Percentiles rank a stretch among this genome's conserved stretches.
Evolutionary conservation across 2,888 invertebrate species (phyloP).

Genomic region (Falcaria lacertinaria): DNA sequence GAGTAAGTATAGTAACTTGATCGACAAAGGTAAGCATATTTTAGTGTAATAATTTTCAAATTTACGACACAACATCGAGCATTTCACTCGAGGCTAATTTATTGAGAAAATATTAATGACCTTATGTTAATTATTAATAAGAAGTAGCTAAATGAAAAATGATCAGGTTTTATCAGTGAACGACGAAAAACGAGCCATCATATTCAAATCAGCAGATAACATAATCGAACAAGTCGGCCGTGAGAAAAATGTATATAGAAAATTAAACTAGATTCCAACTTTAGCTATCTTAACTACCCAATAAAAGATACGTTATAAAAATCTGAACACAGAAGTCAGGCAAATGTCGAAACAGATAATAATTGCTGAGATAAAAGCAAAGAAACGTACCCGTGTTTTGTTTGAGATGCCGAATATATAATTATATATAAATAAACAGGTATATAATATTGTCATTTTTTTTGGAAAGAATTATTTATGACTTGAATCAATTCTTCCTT

Average conservation of each 20-base stretch:
- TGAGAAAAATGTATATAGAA: neutral
- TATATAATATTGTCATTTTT: slow-evolving; percentile 22
- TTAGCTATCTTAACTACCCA: neutral
- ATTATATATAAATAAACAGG: slow-evolving; percentile 4
- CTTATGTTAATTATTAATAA: no score
- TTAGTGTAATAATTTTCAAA: no score
- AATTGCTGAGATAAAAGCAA: slow-evolving; percentile 16
- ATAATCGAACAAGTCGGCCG: neutral
- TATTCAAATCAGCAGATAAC: neutral
- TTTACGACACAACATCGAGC: no score
- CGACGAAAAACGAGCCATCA: neutral
- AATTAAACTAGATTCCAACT: neutral
- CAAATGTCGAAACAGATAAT: slow-evolving; percentile 21
- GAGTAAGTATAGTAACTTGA: no score
- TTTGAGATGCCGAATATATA: neutral
- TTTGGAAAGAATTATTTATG: slow-evolving; percentile 3
- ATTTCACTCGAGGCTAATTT: no score
- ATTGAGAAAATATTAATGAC: no score
- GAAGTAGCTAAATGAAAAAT: no score
- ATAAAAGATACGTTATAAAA: slow-evolving; percentile 1
- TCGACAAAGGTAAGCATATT: no score
- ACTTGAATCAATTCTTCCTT: neutral
- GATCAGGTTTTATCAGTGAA: neutral
- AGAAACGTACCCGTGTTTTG: slow-evolving; percentile 13
- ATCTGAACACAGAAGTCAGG: slow-evolving; percentile 23